Base-by-base conservation (phyloP, 2,888 invertebrate species). In the Conops quadrifasciatus region DNA sequence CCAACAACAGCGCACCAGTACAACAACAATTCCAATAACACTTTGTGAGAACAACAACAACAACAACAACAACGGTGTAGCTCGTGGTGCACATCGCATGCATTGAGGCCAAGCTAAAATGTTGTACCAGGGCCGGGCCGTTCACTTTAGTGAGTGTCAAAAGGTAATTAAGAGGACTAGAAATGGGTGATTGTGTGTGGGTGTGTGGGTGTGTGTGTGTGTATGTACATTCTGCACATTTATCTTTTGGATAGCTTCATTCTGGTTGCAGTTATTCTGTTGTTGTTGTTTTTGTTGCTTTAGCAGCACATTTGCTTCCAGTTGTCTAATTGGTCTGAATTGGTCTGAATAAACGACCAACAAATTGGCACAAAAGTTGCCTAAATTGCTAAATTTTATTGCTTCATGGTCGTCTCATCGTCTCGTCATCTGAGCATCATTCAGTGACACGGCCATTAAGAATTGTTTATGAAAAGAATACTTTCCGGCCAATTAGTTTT, bases 121-220 rank as follows among this genome's bases (percentile, higher is more conserved):
- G 11, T 28, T 24, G 59, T 21, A 56, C n/a, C n/a, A 24, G n/a
- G 59, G 59, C 21, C 16, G 30, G 59, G 59, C 15, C 30, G 30
- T 28, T 28, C 15, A 28, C 13, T 26, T 28, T 59, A 28, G 13
- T 4, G 59, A 26, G 30, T 59, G 28, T 28, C 28, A 59, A 30
- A 28, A 13, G 59, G 28, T 59, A 59, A 59, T 59, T 59, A 28
- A 59, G 28, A 59, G 15, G 36, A 9, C 36, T n/a, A 26, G 16
- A n/a, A n/a, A n/a, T n/a, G n/a, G n/a, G n/a, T n/a, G n/a, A n/a
- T n/a, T n/a, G 26, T 60, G 45, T 24, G 64, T 58, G 60, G 64
- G 72, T 64, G 60, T 64, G 49, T 59, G 58, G 56, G 36, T 45
- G 59, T 67, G 60, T 51, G 59, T 51, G 26, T 45, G 60, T 68